Percentiles rank a stretch among this genome's conserved stretches.
These are phyloP conservation scores for Notolabrus celidotus DNA, from an alignment of 2,797 vertebrate species.

Conservation along the genomic window DNA sequence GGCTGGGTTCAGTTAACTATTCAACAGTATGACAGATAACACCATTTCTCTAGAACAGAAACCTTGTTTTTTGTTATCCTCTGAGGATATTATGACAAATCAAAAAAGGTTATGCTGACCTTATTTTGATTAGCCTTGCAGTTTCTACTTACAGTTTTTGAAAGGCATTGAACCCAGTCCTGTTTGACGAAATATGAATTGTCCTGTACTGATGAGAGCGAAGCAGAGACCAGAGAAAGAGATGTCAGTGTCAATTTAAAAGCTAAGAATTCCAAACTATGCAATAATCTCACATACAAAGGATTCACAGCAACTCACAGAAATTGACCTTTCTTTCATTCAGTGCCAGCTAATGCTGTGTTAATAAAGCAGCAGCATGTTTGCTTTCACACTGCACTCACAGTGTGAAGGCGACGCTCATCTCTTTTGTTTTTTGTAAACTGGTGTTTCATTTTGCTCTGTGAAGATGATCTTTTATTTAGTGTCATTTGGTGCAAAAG, in stretches of 20 bases:
- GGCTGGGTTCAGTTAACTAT: constrained; percentile 41
- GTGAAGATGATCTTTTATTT: constrained; percentile 64
- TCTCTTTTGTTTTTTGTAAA: constrained; percentile 60
- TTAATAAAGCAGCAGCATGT: constrained; percentile 75
- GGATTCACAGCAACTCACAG: constrained; percentile 81
- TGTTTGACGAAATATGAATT: constrained; percentile 30
- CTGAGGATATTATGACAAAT: not conserved
- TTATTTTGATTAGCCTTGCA: not conserved
- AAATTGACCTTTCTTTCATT: constrained; percentile 76
- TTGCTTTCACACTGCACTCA: constrained; percentile 63
- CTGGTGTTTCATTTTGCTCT: constrained; percentile 61
- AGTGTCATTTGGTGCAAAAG: constrained; percentile 53
- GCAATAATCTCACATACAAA: constrained; percentile 86
- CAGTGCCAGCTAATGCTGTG: constrained; percentile 77
- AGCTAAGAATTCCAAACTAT: constrained; percentile 88
- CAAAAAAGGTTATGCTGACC: not conserved
- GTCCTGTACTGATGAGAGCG: constrained; percentile 27
- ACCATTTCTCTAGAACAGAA: not conserved
- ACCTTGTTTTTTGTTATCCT: no score
- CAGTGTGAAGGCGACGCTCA: constrained; percentile 66
- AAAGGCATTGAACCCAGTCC: constrained; percentile 47
- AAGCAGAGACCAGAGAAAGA: constrained; percentile 65
- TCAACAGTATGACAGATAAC: constrained; percentile 11
- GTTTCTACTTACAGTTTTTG: constrained; percentile 17
- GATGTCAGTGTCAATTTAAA: constrained; percentile 79